Percentiles rank a stretch among this genome's conserved stretches.
These are phyloP conservation scores for Siniperca knerii DNA, from an alignment of 2,113 vertebrate genomes.

Conservation along the genomic window DNA sequence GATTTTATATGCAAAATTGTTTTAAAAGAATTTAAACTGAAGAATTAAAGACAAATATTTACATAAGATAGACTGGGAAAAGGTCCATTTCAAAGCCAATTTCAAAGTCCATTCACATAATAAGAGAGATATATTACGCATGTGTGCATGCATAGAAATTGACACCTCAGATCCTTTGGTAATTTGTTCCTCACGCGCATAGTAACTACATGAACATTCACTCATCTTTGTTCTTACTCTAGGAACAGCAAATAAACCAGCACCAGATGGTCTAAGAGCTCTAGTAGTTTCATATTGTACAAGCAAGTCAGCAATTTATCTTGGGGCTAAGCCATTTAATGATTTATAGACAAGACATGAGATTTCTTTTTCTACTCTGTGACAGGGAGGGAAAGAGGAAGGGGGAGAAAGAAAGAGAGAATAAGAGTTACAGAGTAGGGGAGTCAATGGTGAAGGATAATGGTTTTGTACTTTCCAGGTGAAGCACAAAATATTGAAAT, in stretches of 20 bases:
- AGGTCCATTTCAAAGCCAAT: background rate
- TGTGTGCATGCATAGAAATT: constrained; percentile 6
- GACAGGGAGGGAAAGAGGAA: constrained; percentile 26
- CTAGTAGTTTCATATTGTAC: constrained; percentile 51
- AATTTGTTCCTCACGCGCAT: constrained; percentile 27
- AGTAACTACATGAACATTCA: constrained; percentile 12
- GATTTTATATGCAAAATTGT: constrained; percentile 4
- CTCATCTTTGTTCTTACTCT: constrained; percentile 36
- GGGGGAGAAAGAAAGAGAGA: background rate
- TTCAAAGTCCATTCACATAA: constrained; percentile 5
- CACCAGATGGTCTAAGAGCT: constrained; percentile 60
- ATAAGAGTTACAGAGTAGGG: background rate
- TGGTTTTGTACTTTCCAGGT: constrained; percentile 42
- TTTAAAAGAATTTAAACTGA: constrained; percentile 24
- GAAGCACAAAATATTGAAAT: constrained; percentile 28
- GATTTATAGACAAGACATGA: constrained; percentile 60
- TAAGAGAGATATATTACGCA: constrained; percentile 13
- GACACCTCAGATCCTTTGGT: constrained; percentile 21
- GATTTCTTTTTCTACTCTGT: constrained; percentile 22
- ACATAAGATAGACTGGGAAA: background rate
- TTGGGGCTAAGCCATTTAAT: constrained; percentile 63
- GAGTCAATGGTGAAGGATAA: constrained; percentile 11
- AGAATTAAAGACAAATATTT: constrained; percentile 37
- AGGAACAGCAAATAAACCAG: constrained; percentile 47
- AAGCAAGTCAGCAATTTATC: constrained; percentile 56